A percentile compares a stretch with the other conserved stretches of the same genome.
These are phyloP conservation scores for Pharmacophagus antenor DNA, from an alignment of 2,888 invertebrate species.

Conservation along the genomic window DNA sequence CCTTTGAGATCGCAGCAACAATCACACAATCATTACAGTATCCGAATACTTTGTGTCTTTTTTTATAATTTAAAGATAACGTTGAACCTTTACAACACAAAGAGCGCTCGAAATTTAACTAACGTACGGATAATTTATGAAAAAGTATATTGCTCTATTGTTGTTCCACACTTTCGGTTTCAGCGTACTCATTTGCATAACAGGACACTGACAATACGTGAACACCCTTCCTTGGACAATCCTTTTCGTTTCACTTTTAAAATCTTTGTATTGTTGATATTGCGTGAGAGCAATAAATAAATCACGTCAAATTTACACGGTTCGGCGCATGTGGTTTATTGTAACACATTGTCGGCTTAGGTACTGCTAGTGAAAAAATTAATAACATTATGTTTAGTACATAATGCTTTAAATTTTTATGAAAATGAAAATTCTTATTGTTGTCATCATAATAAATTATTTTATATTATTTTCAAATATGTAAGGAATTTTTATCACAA, in stretches of 20 bases:
- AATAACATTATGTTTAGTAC: no score
- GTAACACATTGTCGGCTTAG: constrained; percentile 57
- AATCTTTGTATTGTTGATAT: constrained; percentile 72
- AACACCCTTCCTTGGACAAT: constrained; percentile 62
- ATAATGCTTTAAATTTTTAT: no score
- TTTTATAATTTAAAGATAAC: constrained; percentile 35
- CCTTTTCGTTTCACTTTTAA: constrained; percentile 76
- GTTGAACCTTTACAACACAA: constrained; percentile 50
- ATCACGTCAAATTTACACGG: constrained; percentile 72
- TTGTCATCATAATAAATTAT: no score
- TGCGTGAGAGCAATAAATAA: constrained; percentile 75
- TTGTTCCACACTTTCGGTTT: constrained; percentile 72
- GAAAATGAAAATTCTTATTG: no score
- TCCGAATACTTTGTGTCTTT: constrained; percentile 47
- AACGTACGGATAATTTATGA: constrained; percentile 77
- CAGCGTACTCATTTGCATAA: constrained; percentile 78
- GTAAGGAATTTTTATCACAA: no score
- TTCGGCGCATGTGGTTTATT: constrained; percentile 53
- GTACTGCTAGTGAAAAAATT: background rate
- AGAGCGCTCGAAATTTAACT: constrained; percentile 62
- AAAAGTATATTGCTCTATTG: constrained; percentile 60
- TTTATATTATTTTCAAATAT: no score
- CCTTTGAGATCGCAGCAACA: constrained; percentile 39
- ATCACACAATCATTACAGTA: constrained; percentile 31
- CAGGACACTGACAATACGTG: constrained; percentile 64